These are phyloP conservation scores for Bombus ignitus DNA, from an alignment of 1,140 invertebrate species.

Conservation along the genomic window DNA sequence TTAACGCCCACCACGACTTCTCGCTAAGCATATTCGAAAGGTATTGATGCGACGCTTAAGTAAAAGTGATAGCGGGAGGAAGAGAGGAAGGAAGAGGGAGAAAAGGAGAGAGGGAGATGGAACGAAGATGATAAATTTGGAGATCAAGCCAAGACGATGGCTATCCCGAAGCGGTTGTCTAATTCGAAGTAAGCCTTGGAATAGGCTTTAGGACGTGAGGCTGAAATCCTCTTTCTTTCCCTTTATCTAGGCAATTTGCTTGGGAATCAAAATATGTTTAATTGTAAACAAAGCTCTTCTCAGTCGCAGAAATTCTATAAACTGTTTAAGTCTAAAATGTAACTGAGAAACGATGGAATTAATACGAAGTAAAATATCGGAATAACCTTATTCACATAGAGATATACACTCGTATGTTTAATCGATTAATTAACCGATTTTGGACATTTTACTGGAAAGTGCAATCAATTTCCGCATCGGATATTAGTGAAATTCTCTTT, in stretches of 20 bases:
- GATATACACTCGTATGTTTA: background rate
- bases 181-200: background rate
- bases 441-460: background rate
- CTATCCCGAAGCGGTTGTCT: conserved; percentile 4
- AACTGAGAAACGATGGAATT: background rate
- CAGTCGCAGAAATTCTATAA: background rate
- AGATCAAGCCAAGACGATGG: conserved; percentile 39
- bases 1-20: conserved; percentile 56
- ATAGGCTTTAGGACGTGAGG: background rate
- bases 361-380: background rate
- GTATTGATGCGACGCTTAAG: conserved; percentile 48
- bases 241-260: background rate
- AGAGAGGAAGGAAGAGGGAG: background rate
- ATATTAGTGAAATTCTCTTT: background rate
- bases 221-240: background rate
- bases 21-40: conserved; percentile 47
- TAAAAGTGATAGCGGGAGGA: background rate
- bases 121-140: conserved; percentile 61
- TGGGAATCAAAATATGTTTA: background rate
- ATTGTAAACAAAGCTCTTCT: no score
- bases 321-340: background rate
- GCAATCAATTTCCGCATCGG: background rate
- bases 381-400: background rate
- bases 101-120: background rate
- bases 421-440: background rate